Percentiles rank a stretch among this genome's conserved stretches.
These are phyloP conservation scores for Melinaea marsaeus DNA, from an alignment of 2,888 invertebrate genomes.

Conservation along the genomic window DNA sequence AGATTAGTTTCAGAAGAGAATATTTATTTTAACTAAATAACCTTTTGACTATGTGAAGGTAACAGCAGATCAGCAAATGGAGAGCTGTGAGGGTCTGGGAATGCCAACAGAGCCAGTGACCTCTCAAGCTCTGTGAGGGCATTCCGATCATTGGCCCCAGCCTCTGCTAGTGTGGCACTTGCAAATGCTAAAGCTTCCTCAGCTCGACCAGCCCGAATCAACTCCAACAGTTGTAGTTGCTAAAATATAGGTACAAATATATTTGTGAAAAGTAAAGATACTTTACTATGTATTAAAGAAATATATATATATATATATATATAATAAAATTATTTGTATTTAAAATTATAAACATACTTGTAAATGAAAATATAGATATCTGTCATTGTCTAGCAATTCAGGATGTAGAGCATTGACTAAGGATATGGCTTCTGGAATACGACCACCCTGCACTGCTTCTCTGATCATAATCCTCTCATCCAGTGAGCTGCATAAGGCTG, in stretches of 20 bases:
- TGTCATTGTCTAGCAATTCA: constrained; percentile 95
- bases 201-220: constrained; percentile 89
- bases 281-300: too few relatives aligned
- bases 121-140: constrained; percentile 90
- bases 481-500: constrained; percentile 82
- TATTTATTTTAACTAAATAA: constrained; percentile 41
- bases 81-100: constrained; percentile 96
- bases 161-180: constrained; percentile 92
- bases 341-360: constrained; percentile 83
- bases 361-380: constrained; percentile 96
- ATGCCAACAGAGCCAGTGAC: constrained; percentile 95
- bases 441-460: constrained; percentile 94
- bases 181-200: constrained; percentile 94
- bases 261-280: too few relatives aligned
- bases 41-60: constrained; percentile 96
- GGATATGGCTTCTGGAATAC: constrained; percentile 94
- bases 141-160: constrained; percentile 88
- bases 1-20: background rate
- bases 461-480: constrained; percentile 95
- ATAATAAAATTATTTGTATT: too few relatives aligned
- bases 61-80: constrained; percentile 97
- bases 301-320: too few relatives aligned
- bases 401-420: constrained; percentile 97
- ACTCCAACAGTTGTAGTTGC: constrained; percentile 93
- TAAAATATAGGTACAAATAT: constrained; percentile 47